A percentile compares a stretch with the other conserved stretches of the same genome.
phyloP scores from a whole-genome alignment of 2,797 vertebrate species.

The Threskiornis aethiopicus region DNA sequence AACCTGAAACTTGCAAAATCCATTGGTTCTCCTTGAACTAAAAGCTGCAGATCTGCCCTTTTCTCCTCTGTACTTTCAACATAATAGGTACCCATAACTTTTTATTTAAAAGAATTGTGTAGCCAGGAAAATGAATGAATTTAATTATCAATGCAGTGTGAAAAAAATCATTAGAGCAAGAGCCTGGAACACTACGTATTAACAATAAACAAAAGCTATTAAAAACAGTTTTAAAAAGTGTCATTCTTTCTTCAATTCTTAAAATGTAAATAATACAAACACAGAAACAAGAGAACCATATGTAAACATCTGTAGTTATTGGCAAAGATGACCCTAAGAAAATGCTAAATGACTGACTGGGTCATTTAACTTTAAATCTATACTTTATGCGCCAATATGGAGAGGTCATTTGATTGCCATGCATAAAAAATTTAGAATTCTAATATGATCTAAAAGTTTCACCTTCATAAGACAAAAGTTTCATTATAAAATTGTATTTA shows the following conservation, averaged over 20 bases:
- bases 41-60: conserved; percentile 70
- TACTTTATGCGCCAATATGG: conserved; percentile 73
- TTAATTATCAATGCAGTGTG: conserved; percentile 86
- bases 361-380: conserved; percentile 80
- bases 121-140: conserved; percentile 87
- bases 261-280: conserved; percentile 81
- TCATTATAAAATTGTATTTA: conserved; percentile 76
- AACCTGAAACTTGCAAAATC: conserved; percentile 3
- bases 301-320: conserved; percentile 65
- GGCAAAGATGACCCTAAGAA: conserved; percentile 72
- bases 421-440: conserved; percentile 79
- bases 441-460: conserved; percentile 76
- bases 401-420: conserved; percentile 77
- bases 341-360: conserved; percentile 78
- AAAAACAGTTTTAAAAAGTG: conserved; percentile 76
- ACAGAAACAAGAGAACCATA: conserved; percentile 47
- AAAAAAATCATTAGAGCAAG: conserved; percentile 85
- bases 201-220: conserved; percentile 83
- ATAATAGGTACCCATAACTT: conserved; percentile 81
- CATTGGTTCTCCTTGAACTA: not conserved
- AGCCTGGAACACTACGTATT: conserved; percentile 80
- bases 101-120: conserved; percentile 81
- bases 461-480: conserved; percentile 80
- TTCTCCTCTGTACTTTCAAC: conserved; percentile 74
- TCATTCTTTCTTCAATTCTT: conserved; percentile 70